These are phyloP conservation scores for Drosophila meridiana DNA, from an alignment of 2,888 invertebrate species.

Conservation along the genomic window DNA sequence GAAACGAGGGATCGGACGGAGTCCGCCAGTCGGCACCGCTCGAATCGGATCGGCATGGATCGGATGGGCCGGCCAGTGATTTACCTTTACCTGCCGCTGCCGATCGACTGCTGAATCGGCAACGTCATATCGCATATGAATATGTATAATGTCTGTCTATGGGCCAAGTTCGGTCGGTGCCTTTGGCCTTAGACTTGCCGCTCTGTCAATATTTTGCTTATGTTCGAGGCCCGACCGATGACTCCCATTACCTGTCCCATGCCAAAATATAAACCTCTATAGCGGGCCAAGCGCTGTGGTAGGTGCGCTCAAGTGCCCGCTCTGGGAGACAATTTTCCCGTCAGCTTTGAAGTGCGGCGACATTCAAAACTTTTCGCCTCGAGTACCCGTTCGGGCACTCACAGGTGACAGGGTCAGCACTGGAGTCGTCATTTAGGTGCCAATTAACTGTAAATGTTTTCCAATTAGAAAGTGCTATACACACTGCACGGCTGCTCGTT, in stretches of 20 bases:
- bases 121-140: constrained; percentile 70
- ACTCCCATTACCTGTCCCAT: constrained; percentile 42
- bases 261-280: constrained; percentile 34
- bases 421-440: constrained; percentile 10
- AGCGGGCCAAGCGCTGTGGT: constrained; percentile 61
- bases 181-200: constrained; percentile 73
- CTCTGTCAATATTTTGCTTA: constrained; percentile 80
- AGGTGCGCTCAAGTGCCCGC: constrained; percentile 71
- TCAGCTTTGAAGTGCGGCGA: constrained; percentile 73
- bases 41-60: constrained; percentile 21
- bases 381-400: constrained; percentile 5
- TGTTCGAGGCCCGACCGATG: constrained; percentile 40
- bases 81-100: constrained; percentile 48
- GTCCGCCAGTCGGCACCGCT: constrained; percentile 9
- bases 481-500: constrained; percentile 24
- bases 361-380: constrained; percentile 50
- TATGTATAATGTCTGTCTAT: constrained; percentile 33
- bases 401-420: constrained; percentile 52
- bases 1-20: constrained; percentile 29
- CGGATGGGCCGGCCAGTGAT: constrained; percentile 36
- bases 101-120: constrained; percentile 62
- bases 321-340: constrained; percentile 59
- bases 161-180: constrained; percentile 61
- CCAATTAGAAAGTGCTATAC: constrained; percentile 61
- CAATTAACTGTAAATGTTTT: constrained; percentile 62